Base-by-base conservation (phyloP, 2,888 invertebrate genomes). In the Leucoptera coffeella region DNA sequence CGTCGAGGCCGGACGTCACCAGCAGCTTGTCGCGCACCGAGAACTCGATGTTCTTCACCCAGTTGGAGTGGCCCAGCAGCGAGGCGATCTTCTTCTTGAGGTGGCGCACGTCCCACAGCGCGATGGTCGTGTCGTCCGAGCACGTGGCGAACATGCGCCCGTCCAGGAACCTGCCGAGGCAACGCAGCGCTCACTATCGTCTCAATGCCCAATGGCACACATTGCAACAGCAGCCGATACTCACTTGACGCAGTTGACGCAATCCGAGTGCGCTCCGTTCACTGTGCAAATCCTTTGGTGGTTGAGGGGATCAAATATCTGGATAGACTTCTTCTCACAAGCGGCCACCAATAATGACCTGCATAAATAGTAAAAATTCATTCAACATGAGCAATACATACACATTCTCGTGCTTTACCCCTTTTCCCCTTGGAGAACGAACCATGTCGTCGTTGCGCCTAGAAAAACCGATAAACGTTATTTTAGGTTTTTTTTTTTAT, bases 31-130 rank as follows among this genome's bases (percentile, higher is more conserved):
- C 86, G 43, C 81, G 81, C 12, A 81, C 78, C 15, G 89, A 89
- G 54, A 89, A 94, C 50, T 95, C 94, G 36, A 95, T 91, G 54
- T 93, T 95, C 56, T 95, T 95, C 24, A 91, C 94, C 94, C 94
- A 95, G 60, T 91, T 92, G 0, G 87, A 83, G 55, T 95, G 94
- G 1, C 93, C 94, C 32, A 79, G 75, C 7, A 94, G 69, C 9
- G 82, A 82, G 31, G 84, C 76, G 30, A 89, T 79, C 43, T 82
- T 81, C 29, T 78, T 76, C 42, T 82, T 85, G 27, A 93, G 60
- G 52, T 85, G 86, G 28, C 95, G 74, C n/a, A 86, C 78, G 53
- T 95, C 94, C 94, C 94, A 95, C 25, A 94, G 51, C 15, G 89
- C 90, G 24, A 95, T 89, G 4, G 92, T 91, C 10, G 83, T 86